Evolutionary conservation across 2,797 vertebrate genomes (phyloP).

Genomic region (Siniperca scherzeri): DNA sequence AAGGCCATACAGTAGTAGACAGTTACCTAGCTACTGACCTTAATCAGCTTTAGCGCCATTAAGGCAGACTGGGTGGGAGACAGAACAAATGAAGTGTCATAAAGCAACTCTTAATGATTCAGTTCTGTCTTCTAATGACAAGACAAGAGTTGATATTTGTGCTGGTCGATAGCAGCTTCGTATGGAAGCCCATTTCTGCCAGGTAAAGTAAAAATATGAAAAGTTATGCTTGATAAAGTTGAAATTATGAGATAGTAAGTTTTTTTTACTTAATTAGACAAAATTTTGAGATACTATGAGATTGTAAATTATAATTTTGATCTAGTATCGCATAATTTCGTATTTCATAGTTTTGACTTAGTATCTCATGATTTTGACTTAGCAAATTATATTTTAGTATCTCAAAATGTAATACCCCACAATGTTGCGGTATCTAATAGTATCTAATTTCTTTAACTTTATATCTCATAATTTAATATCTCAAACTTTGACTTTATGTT

Average conservation of each 20-base stretch:
- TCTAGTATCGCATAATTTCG: not conserved
- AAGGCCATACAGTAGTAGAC: constrained; percentile 63
- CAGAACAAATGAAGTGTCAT: constrained; percentile 59
- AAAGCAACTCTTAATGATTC: constrained; percentile 64
- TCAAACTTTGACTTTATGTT: not conserved
- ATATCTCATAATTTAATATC: not conserved
- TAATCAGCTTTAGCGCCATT: constrained; percentile 77
- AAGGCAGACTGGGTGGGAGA: constrained; percentile 48
- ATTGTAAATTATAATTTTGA: not conserved
- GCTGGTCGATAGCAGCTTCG: not conserved
- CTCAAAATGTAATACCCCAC: not conserved
- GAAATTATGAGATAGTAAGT: not conserved
- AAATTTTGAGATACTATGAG: not conserved
- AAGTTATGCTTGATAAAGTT: not conserved
- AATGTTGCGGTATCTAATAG: not conserved
- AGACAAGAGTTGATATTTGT: constrained; percentile 25
- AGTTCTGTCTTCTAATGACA: constrained; percentile 44
- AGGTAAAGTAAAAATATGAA: not conserved
- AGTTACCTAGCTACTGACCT: constrained; percentile 63
- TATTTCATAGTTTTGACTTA: not conserved
- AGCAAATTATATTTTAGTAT: not conserved
- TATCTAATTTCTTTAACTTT: not conserved
- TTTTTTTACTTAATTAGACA: too few species aligned
- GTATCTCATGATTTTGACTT: not conserved
- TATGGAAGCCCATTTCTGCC: constrained; percentile 6